Evolutionary conservation across 2,888 invertebrate species (phyloP), one percentile per base, ranked within the genome.

Genomic region (Baccha elongata): DNA sequence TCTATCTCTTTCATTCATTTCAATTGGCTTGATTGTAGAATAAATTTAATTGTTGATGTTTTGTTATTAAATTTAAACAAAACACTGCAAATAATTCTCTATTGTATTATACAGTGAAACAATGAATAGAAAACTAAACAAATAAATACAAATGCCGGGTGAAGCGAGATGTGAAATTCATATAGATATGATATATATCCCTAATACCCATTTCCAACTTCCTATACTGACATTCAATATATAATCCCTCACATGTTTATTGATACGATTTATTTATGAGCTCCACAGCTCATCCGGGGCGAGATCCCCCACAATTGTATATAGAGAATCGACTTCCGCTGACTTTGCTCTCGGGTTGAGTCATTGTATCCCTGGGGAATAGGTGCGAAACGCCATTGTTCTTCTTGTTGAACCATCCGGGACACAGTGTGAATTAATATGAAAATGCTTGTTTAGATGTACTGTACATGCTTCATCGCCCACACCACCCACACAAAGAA

Each of bases 231-330:
- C 60, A 60, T 65, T 76, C 75, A 46, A 65, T 69, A 65, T 69
- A 75, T 80, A 75, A 80, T 64, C 58, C 65, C 60, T 37, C 58
- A 60, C 75, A 81, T 69, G 75, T 76, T 81, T 81, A 80, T 76
- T 81, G 81, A 81, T 71, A 75, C 71, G 81, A 81, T 75, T 81
- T 81, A 81, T 81, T 76, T 76, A 81, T 81, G 81, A 81, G 65
- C 65, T 65, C 46, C 46, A 32, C 40, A 29, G 71, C 76, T 76
- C 65, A 76, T 71, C 71, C 76, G 71, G 81, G 35, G 10, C 6
- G 52, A 65, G 71, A 60, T 76, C 69, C 44, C 64, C 42, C 55
- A 35, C 69, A 44, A 65, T 42, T 64, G 64, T 37, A 76, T 69
- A 76, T 69, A 50, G 44, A 65, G 52, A 42, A 55, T 50, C 52